Conservation (phyloP, 2,888 invertebrate genomes). For the Strigamia crassipes region DNA sequence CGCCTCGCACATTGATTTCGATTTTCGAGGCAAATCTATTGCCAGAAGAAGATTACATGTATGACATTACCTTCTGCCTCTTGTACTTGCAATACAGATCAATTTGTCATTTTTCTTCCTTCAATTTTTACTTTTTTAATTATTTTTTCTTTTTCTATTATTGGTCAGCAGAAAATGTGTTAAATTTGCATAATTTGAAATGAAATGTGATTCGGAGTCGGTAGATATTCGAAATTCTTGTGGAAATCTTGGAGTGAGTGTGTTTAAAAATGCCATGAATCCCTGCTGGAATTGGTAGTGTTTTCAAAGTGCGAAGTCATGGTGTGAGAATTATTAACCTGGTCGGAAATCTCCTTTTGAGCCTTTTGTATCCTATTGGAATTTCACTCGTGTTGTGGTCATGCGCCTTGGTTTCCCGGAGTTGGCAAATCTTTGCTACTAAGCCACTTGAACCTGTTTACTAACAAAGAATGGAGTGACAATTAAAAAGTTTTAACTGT, state of each 20-base stretch:
- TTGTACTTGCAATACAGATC: not conserved
- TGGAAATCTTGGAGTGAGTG: too few relatives aligned
- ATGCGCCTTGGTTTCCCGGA: not conserved
- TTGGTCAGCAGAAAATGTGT: too few relatives aligned
- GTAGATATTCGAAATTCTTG: too few relatives aligned
- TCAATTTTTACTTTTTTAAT: too few relatives aligned
- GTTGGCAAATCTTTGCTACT: not conserved
- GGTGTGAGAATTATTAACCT: not conserved
- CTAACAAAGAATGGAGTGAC: not conserved
- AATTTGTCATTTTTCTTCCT: slow-evolving; percentile 6
- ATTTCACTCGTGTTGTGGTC: slow-evolving; percentile 27
- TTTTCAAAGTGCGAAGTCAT: slow-evolving; percentile 10
- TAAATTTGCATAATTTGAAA: too few relatives aligned
- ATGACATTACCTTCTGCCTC: slow-evolving; percentile 1
- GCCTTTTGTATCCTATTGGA: slow-evolving; percentile 24
- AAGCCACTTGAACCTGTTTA: not conserved
- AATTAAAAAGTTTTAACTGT: not conserved
- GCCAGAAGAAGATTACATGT: slow-evolving; percentile 29
- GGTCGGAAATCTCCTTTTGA: slow-evolving; percentile 27
- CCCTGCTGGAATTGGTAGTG: not conserved
- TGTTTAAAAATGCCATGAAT: not conserved
- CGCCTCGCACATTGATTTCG: slow-evolving; percentile 21
- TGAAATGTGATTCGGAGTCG: not conserved
- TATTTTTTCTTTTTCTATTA: too few relatives aligned
- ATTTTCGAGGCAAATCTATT: slow-evolving; percentile 3